Base-by-base conservation (phyloP, 2,797 vertebrate species). In the Ctenopoma multispine region DNA sequence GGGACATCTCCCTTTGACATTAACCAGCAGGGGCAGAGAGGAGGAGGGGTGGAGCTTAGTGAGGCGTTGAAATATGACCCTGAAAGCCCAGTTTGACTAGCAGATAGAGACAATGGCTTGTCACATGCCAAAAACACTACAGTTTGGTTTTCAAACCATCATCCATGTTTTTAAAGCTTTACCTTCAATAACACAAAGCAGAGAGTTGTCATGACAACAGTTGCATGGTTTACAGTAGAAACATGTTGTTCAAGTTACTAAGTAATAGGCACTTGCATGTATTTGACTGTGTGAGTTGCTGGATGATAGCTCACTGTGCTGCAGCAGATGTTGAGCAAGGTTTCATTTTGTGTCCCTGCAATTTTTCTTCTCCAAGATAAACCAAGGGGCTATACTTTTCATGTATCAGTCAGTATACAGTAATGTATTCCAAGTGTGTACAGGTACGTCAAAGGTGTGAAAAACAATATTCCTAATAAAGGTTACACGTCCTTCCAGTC, bases 1-100 rank as follows among this genome's bases (percentile, higher is more conserved):
- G 85, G 83, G 72, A 86, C 67, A 66, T 75, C 77, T 65, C 61
- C 21, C 75, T 82, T 70, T 84, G 88, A 86, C 75, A 82, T 87
- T 85, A 84, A 81, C 43, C 72, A 31, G 54, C 18, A 11, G 27
- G 66, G 59, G 66, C 55, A 65, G 53, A 38, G 59, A 54, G 64
- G 50, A 4, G 59, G 69, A 62, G 31, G 50, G 72, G 72, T 24
- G 69, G 68, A 73, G 82, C 51, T 29, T 8, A 31, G 17, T 43
- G 7, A 47, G 5, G 55, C 5, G 49, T 34, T 46, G 15, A 56
- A 12, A 36, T 40, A 47, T 14, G 38, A 34, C 18, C 5, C 18
- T 41, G 10, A 15, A 57, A 3, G 49, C 41, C 12, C 5, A 24
- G 13, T 24, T 31, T 18, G 15, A 58, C 9, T 4, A 10, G 5